Base-by-base conservation (phyloP, 2,113 vertebrate species). In the Solea senegalensis region DNA sequence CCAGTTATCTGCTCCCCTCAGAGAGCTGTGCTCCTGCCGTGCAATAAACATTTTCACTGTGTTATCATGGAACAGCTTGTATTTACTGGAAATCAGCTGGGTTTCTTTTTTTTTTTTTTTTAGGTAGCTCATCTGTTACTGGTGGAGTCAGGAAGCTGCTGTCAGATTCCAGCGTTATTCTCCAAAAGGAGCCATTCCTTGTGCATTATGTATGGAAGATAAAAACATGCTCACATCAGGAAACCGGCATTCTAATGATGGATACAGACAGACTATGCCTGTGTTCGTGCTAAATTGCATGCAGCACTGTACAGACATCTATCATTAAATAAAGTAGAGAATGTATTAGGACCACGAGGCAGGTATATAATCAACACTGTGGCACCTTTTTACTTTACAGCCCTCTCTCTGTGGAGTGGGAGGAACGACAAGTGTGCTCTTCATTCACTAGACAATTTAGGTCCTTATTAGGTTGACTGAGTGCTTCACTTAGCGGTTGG, bases 401-500 rank as follows among this genome's bases (percentile, higher is more conserved):
- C 8, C 28, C 44, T 15, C 21, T 27, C 45, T 61, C 14, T 39
- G 34, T 5, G 14, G 57, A 62, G 72, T 68, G 55, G 50, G 50
- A 58, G 55, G 49, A 49, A 51, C 26, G 3, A 53, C 0, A 16
- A 62, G 63, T 6, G 55, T 34, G 26, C 49, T 65, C 48, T 74
- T 65, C 64, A 67, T 76, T 81, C 69, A 67, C 10, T 7, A 10
- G 21, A 65, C 82, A 71, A 86, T 85, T 81, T 7, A 41, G 52
- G 51, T 76, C 55, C 59, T 81, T 80, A 83, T 86, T 74, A 81
- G 60, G 26, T 51, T 72, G 77, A 75, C 73, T 78, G 76, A 86
- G 71, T 62, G 76, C 5, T 65, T 82, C 69, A 69, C 69, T 86
- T 82, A 70, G 70, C 14, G 28, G 54, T 69, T 34, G 65, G 59